Evolutionary conservation across 2,797 vertebrate genomes (phyloP).

Genomic region (Trachops cirrhosus): DNA sequence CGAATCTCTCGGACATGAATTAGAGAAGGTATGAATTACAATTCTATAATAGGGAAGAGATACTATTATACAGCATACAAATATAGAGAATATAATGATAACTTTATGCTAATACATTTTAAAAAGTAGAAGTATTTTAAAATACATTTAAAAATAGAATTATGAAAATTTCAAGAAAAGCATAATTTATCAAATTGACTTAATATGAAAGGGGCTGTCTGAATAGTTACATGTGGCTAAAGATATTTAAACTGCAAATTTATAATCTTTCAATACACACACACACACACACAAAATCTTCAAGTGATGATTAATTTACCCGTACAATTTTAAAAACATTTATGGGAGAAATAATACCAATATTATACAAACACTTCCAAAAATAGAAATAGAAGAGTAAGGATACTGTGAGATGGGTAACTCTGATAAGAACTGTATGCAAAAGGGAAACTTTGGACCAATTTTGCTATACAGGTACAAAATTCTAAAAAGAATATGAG

Average conservation of each 20-base stretch:
- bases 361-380: not conserved
- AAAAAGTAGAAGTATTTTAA: not conserved
- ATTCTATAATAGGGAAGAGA: not conserved
- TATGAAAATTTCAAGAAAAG: conserved; percentile 4
- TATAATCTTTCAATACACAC: not conserved
- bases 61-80: not conserved
- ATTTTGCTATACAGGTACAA: not conserved
- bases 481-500: not conserved
- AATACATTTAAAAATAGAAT: not conserved
- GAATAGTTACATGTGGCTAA: not conserved
- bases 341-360: not conserved
- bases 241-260: conserved; percentile 14
- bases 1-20: not conserved
- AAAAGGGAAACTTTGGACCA: not conserved
- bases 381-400: not conserved
- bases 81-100: not conserved
- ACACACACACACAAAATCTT: not conserved
- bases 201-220: not conserved
- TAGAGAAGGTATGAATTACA: not conserved
- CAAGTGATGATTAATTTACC: not conserved
- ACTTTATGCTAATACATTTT: not conserved
- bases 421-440: not conserved
- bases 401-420: not conserved
- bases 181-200: not conserved
- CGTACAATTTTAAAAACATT: not conserved